A percentile compares a stretch with the other conserved stretches of the same genome.
Conservation (phyloP, 2,113 vertebrate species). For the Callaeas wilsoni region DNA sequence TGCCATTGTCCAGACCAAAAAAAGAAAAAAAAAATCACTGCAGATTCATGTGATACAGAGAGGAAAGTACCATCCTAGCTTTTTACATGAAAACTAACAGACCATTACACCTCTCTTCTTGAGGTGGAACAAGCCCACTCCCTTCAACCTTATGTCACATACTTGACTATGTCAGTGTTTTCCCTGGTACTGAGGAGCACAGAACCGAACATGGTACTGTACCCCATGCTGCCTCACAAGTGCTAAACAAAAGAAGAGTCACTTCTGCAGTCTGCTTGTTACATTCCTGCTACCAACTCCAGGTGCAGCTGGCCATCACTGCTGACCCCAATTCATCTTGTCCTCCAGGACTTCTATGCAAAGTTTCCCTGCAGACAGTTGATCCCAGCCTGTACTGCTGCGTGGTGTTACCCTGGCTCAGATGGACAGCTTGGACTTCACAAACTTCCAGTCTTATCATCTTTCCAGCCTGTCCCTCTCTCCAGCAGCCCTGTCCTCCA, state of each 20-base stretch:
- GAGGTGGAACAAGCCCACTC: not conserved
- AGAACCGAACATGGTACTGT: too few relatives aligned
- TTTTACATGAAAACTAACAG: not conserved
- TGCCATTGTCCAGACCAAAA: too few relatives aligned
- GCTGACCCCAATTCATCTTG: not conserved
- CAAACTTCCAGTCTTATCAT: too few relatives aligned
- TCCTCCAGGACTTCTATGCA: rapidly evolving
- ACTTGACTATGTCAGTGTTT: not conserved
- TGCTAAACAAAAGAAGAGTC: not conserved
- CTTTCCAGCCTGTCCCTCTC: not conserved
- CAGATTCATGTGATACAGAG: not conserved
- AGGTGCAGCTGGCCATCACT: not conserved
- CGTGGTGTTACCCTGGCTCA: not conserved
- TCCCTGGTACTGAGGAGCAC: not conserved
- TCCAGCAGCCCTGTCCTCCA: not conserved
- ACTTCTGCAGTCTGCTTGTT: not conserved
- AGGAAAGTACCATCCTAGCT: not conserved
- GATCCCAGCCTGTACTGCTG: not conserved
- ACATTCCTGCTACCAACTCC: not conserved
- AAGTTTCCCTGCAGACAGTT: not conserved
- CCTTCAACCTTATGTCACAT: not conserved
- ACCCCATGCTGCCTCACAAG: too few relatives aligned
- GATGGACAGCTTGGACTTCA: not conserved
- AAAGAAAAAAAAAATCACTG: too few relatives aligned
- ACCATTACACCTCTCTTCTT: not conserved